Base-by-base conservation (phyloP, 2,113 vertebrate species). In the Perca fluviatilis region DNA sequence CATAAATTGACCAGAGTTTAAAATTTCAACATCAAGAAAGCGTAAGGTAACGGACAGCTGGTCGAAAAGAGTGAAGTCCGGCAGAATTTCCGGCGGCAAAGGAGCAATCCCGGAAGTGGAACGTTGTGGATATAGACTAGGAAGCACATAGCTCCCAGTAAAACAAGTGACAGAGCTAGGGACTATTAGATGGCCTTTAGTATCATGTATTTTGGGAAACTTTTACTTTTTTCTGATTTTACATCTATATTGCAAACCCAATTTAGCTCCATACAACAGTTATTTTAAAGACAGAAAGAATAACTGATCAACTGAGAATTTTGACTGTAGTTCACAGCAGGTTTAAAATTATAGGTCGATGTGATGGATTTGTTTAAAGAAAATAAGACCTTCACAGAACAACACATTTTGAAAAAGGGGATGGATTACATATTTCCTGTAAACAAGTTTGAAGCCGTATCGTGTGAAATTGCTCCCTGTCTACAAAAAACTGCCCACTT, bases 381-480 rank as follows among this genome's bases (percentile, higher is more conserved):
- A 53, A 19, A 46, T 0, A 51, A 63, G 11, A 61, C 27, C 33
- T 62, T 46, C 7, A 46, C 61, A 64, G n/a, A 23, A 77, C 75
- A 74, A 72, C 30, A 53, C 18, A 58, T n/a, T 54, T 7, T 36
- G 50, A 69, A 60, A n/a, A 74, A 50, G 53, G 4, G 56, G 46
- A 71, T 77, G 53, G 76, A 84, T 87, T 74, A 61, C 65, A 70
- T 63, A 56, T 83, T 71, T 88, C 57, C 3, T 9, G 69, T 63
- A 65, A 84, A 85, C 57, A 81, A 81, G 70, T 69, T 67, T 64
- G 49, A 81, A 58, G 23, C 51, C 57, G 30, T 71, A 64, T 85
- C 10, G 53, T 86, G 49, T 82, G 66, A 82, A 85, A 88, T 83
- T 88, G 77, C 76, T 74, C 47, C 65, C 61, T 69, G 60, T 88